Evolutionary conservation across 2,113 vertebrate species (phyloP).

Genomic region (Orthonyx spaldingii): DNA sequence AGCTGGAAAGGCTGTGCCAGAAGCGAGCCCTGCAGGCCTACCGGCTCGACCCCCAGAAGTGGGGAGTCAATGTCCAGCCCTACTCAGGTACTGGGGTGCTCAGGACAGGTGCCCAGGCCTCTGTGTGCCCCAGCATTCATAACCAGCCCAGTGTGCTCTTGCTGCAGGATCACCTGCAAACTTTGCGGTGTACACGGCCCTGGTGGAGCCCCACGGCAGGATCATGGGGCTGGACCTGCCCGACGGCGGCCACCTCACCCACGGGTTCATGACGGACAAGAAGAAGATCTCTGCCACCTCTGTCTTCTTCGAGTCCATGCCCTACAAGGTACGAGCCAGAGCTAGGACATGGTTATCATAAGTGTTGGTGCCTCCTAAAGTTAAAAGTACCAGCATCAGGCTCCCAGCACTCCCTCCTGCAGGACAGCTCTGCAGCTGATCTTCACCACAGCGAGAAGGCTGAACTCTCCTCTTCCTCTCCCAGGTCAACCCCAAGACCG

Average conservation of each 20-base stretch:
- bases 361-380: neutral
- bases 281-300: slow-evolving; percentile 97
- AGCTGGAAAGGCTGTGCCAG: slow-evolving; percentile 93
- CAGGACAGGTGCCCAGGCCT: neutral
- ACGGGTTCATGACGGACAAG: slow-evolving; percentile 97
- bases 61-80: slow-evolving; percentile 95
- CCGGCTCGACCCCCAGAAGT: slow-evolving; percentile 81
- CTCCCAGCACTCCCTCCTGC: neutral
- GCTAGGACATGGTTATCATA: neutral
- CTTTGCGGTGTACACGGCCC: slow-evolving; percentile 90
- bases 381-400: neutral
- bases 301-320: slow-evolving; percentile 98
- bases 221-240: slow-evolving; percentile 98
- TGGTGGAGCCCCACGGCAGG: slow-evolving; percentile 92
- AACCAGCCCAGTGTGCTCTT: rapidly evolving
- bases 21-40: slow-evolving; percentile 86
- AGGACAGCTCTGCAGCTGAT: neutral
- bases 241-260: slow-evolving; percentile 93
- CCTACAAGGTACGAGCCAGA: slow-evolving; percentile 84
- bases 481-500: slow-evolving; percentile 90
- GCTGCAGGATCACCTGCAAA: slow-evolving; percentile 89
- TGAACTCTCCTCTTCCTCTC: neutral
- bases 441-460: neutral
- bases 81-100: slow-evolving; percentile 83
- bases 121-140: rapidly evolving